These are phyloP conservation scores for Periophthalmus modestus DNA, from an alignment of 2,113 vertebrate genomes.

Conservation along the genomic window DNA sequence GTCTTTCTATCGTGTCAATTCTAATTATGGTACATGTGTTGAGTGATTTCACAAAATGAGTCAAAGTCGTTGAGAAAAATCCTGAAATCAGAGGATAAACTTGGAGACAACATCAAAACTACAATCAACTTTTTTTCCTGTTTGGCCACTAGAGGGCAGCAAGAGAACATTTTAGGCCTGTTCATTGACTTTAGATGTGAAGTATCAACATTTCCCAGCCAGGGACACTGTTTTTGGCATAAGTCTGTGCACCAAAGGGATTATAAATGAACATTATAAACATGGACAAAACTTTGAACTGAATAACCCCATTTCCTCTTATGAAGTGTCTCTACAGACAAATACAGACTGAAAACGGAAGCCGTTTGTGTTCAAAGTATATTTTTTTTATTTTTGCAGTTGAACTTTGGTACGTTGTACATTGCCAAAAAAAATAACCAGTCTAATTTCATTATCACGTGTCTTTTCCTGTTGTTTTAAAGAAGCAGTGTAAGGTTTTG, in stretches of 20 bases:
- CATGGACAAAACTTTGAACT: neutral
- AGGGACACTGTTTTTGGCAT: neutral
- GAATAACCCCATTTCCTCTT: slow-evolving; percentile 8
- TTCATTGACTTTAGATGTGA: neutral
- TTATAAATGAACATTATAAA: slow-evolving; percentile 23
- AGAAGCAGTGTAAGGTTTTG: too few species aligned
- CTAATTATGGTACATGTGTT: neutral
- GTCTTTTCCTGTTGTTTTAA: neutral
- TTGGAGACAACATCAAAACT: neutral
- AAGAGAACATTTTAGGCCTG: neutral
- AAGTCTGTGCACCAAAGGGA: slow-evolving; percentile 23
- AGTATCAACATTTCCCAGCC: neutral
- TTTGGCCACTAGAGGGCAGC: slow-evolving; percentile 35
- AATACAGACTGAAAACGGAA: slow-evolving; percentile 3
- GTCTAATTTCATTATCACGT: slow-evolving; percentile 14
- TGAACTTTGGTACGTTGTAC: slow-evolving; percentile 49
- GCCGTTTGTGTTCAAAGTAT: slow-evolving; percentile 24
- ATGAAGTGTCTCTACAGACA: neutral
- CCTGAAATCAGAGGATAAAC: neutral
- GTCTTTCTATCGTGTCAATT: too few species aligned
- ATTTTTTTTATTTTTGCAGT: slow-evolving; percentile 36
- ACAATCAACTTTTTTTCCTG: neutral
- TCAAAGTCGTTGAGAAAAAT: neutral
- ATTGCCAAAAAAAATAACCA: slow-evolving; percentile 22
- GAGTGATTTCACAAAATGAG: neutral